Base-by-base conservation (phyloP, 2,113 vertebrate genomes). In the Elaphurus davidianus region DNA sequence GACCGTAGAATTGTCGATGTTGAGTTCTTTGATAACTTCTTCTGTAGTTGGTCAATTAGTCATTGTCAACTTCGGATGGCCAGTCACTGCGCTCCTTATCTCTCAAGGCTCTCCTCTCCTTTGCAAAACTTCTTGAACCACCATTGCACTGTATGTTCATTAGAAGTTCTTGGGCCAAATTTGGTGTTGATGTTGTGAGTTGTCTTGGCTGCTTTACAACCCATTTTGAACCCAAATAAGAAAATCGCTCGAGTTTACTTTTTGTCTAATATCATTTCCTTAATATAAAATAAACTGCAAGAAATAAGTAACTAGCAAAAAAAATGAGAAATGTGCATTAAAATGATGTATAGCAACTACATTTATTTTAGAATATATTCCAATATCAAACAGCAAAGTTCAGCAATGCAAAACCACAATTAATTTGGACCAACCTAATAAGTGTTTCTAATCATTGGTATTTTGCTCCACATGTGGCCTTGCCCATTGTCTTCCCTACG, bases 401-500 rank as follows among this genome's bases (percentile, higher is more conserved):
- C 36, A 74, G 36, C 67, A 40, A 40, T 74, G 67, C 36, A 74
- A 74, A 40, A 40, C 67, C 67, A 74, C 36, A 74, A 25, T 74
- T 74, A 40, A 5, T 74, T 74, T 74, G 21, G n/a, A 13, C 67
- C 36, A 40, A 74, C 36, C 21, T 74, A 71, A 36, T 16, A 23
- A 43, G 23, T 15, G 3, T 33, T 47, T 36, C 81, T 19, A 2
- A 2, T 15, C 23, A 2, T 2, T 13, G 43, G 43, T 9, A 59
- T 43, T 81, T 12, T 30, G 21, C 11, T 33, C 62, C 62, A 62
- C 25, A 15, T 5, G 0, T 23, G 79, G 16, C 81, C 45, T 8
- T 3, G 52, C 16, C 6, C 27, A 0, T 0, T 3, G 64, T 28
- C 0, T 45, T 55, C 40, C 45, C 83, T 0, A 0, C 1, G 0